Evolutionary conservation across 92 coral and sea anemone genomes (phyloP), one percentile per base, ranked within the genome.

Genomic region (Umimayanthus chanpuru): DNA sequence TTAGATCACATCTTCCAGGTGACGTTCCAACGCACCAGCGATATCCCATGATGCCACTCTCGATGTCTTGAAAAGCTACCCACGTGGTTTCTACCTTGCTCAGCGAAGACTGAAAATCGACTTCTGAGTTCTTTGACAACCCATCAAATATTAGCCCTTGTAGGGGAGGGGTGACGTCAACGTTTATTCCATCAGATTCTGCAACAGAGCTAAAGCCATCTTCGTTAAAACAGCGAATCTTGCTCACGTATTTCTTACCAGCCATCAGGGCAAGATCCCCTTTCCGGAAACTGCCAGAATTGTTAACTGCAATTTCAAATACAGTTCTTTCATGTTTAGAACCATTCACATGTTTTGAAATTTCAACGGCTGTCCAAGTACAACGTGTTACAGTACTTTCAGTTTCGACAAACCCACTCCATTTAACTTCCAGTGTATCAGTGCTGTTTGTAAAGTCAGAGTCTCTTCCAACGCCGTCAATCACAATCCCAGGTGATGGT

Each of bases 21-120:
- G 97, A 89, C 21, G 96, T 90, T 75, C 99, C 98, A 39, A 94
- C 80, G 12, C 93, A 95, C 97, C 98, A 94, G 87, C 94, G 91
- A 85, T 97, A 97, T 56, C 94, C 96, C 88, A 90, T 87, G 50
- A 97, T 87, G 23, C 97, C 93, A 86, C 98, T 97, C 80, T 97
- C 98, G n/a, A 76, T 87, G 58, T 97, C 99, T 3, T 64, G 53
- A 68, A 94, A 96, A 14, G 90, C 89, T 26, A 71, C 88, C 99
- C 99, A 97, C 73, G 58, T 77, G 76, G 94, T 90, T 44, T 81
- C 70, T 1, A 95, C 92, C 79, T 49, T 30, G 50, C 85, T 65
- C 23, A 90, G 80, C 43, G 94, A 92, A 78, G 91, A 79, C 71
- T 93, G 93, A 83, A 89, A 97, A 77, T 89, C 89, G 41, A 92